phyloP scores from a whole-genome alignment of 2,888 invertebrate species.

The Catocala nupta region DNA sequence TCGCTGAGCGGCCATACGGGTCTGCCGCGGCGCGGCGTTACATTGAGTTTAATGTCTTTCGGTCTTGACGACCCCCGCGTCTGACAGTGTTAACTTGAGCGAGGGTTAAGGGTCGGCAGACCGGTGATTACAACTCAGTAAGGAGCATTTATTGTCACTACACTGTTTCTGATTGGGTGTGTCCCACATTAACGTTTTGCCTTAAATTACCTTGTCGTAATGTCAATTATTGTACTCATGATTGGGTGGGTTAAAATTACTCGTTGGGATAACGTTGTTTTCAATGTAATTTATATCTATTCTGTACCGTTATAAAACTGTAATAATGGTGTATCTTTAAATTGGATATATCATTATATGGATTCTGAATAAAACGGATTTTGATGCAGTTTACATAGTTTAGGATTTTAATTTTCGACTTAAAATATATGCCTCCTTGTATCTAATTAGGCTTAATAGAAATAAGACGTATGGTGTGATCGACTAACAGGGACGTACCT shows the following conservation, averaged over 20 bases:
- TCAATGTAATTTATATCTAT: too few relatives aligned
- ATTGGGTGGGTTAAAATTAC: slow-evolving; percentile 13
- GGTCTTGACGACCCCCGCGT: slow-evolving; percentile 69
- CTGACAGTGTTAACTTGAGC: slow-evolving; percentile 65
- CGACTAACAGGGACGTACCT: too few relatives aligned
- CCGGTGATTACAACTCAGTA: slow-evolving; percentile 65
- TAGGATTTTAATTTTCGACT: too few relatives aligned
- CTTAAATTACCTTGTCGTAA: slow-evolving; percentile 44
- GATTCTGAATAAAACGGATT: too few relatives aligned
- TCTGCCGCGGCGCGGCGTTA: slow-evolving; percentile 63
- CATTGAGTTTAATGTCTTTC: slow-evolving; percentile 77
- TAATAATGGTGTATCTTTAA: too few relatives aligned
- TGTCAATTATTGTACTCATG: slow-evolving; percentile 31
- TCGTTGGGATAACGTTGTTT: too few relatives aligned
- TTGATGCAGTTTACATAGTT: too few relatives aligned
- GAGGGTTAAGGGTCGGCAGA: slow-evolving; percentile 63
- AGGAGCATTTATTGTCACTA: slow-evolving; percentile 63
- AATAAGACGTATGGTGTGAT: too few relatives aligned
- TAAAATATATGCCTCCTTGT: too few relatives aligned
- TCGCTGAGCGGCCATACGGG: slow-evolving; percentile 71
- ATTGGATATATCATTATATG: too few relatives aligned
- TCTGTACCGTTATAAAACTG: too few relatives aligned
- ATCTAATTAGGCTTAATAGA: too few relatives aligned
- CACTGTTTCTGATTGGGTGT: slow-evolving; percentile 67
- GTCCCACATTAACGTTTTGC: slow-evolving; percentile 46